Evolutionary conservation across 1,140 invertebrate genomes (phyloP).

Genomic region (Lepeophtheirus salmonis): DNA sequence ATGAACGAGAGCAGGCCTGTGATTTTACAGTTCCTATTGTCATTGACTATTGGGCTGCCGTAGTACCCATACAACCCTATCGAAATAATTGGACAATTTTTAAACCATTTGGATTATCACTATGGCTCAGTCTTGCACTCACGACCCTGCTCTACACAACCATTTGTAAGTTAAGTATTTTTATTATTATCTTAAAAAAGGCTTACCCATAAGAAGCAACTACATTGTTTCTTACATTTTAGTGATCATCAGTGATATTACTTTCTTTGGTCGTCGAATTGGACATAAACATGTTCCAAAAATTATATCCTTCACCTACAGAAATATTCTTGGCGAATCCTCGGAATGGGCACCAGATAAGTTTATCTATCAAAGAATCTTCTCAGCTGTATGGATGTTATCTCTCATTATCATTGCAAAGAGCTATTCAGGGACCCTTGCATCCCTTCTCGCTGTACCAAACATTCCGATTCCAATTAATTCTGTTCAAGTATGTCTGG

Average conservation of each 20-base stretch:
- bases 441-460: not conserved
- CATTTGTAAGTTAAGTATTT: too few species aligned
- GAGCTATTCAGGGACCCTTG: constrained; percentile 1
- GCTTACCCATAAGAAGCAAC: too few species aligned
- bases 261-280: too few species aligned
- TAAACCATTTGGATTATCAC: not conserved
- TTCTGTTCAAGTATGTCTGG: not conserved
- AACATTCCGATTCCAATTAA: not conserved
- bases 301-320: not conserved
- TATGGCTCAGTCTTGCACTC: constrained; percentile 1
- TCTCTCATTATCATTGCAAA: not conserved
- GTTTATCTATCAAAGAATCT: constrained; percentile 1
- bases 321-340: not conserved
- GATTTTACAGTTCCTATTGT: not conserved
- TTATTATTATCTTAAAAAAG: too few species aligned
- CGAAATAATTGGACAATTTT: not conserved
- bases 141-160: not conserved
- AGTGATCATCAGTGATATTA: too few species aligned
- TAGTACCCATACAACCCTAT: not conserved
- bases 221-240: too few species aligned
- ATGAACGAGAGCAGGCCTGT: not conserved
- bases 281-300: not conserved
- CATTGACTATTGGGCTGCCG: not conserved
- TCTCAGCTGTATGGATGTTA: not conserved
- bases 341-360: not conserved